Evolutionary conservation across 2,888 invertebrate genomes (phyloP).

Genomic region (Temnothorax ravouxi): DNA sequence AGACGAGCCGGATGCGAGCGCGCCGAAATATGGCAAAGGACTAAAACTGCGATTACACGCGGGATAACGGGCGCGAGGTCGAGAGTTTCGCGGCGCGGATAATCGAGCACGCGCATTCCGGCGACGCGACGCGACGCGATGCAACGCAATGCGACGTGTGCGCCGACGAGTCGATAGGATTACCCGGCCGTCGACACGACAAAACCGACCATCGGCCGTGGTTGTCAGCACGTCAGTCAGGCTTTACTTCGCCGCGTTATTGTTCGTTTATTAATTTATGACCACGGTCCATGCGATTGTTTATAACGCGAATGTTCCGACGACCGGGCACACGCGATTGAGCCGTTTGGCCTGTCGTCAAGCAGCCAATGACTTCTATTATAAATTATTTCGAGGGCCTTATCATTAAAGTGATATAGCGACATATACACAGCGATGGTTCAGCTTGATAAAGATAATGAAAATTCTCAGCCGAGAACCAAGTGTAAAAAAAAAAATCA

Average conservation of each 20-base stretch:
- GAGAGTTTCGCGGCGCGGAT: conserved; percentile 42
- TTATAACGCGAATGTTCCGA: conserved; percentile 60
- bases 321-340: conserved; percentile 34
- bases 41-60: conserved; percentile 54
- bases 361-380: conserved; percentile 58
- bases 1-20: conserved; percentile 27
- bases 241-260: conserved; percentile 58
- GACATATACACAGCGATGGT: background rate
- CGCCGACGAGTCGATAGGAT: conserved; percentile 55
- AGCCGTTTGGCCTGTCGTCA: conserved; percentile 47
- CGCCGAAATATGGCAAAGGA: conserved; percentile 45
- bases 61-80: conserved; percentile 45
- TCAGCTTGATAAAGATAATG: background rate
- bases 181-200: conserved; percentile 51
- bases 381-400: conserved; percentile 60
- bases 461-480: background rate
- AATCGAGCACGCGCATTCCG: conserved; percentile 51
- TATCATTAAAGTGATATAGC: conserved; percentile 9
- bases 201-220: conserved; percentile 54
- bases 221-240: conserved; percentile 56
- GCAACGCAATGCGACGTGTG: conserved; percentile 29
- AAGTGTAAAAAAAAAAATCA: background rate
- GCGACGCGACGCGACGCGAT: conserved; percentile 2
- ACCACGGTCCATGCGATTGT: conserved; percentile 56
- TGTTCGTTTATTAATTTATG: conserved; percentile 65